Conservation (phyloP, 1,140 invertebrate genomes). For the Camponotus vicinus region DNA sequence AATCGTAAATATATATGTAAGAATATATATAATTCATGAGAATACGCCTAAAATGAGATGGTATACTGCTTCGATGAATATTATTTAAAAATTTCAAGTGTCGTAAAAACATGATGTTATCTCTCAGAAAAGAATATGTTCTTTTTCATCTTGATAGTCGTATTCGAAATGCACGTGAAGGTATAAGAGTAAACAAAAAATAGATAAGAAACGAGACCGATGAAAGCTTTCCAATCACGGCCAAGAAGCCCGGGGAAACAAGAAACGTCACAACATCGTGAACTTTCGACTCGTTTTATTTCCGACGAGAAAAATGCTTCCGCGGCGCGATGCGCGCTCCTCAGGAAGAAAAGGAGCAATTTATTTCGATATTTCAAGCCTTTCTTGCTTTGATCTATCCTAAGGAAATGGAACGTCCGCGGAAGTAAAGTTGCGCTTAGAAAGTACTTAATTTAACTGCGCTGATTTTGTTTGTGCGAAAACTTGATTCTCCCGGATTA, state of each 20-base stretch:
- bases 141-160: not conserved
- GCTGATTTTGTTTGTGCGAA: not conserved
- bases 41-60: not conserved
- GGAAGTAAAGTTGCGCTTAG: conserved; percentile 8
- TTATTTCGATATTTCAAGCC: conserved; percentile 57
- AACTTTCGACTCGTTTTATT: conserved; percentile 57
- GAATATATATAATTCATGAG: not conserved
- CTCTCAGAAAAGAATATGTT: not conserved
- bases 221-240: conserved; percentile 57
- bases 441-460: conserved; percentile 41
- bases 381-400: conserved; percentile 45
- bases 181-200: conserved; percentile 32
- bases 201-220: conserved; percentile 37
- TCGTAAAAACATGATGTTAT: not conserved
- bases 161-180: conserved; percentile 38
- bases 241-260: conserved; percentile 36
- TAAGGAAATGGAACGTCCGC: conserved; percentile 31
- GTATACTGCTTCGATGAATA: no score
- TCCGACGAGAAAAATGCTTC: conserved; percentile 57
- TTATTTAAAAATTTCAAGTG: conserved; percentile 35
- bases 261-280: conserved; percentile 52
- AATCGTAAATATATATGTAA: not conserved
- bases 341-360: conserved; percentile 57
- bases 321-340: conserved; percentile 22
- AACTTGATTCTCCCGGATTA: not conserved